These are phyloP conservation scores for Aurelia sp. DNA, from an alignment of 30 jellyfish, hydroid and myxozoan species.

Conservation along the genomic window DNA sequence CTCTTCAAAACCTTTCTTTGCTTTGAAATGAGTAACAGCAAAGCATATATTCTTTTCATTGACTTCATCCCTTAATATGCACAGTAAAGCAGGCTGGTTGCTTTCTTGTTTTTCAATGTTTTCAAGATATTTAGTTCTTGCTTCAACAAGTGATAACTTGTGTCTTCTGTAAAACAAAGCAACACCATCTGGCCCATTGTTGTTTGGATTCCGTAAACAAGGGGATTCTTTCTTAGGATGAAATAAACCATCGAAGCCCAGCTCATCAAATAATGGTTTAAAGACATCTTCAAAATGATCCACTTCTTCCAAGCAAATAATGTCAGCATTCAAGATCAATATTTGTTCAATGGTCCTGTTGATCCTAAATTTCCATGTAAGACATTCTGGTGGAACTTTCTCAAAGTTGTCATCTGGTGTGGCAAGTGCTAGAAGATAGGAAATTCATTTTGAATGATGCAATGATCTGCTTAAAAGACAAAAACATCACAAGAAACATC, in stretches of 20 bases:
- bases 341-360: constrained; percentile 71
- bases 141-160: constrained; percentile 34
- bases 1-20: constrained; percentile 79
- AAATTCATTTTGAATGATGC: not conserved
- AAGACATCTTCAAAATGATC: constrained; percentile 88
- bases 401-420: constrained; percentile 73
- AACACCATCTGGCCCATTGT: constrained; percentile 95
- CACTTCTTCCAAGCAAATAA: constrained; percentile 87
- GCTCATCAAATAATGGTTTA: constrained; percentile 48
- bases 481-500: too few relatives aligned
- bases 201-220: constrained; percentile 59
- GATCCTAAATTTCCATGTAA: constrained; percentile 75
- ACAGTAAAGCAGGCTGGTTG: constrained; percentile 65
- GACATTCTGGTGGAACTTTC: constrained; percentile 59
- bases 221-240: constrained; percentile 86
- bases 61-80: constrained; percentile 39
- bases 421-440: constrained; percentile 53
- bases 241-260: constrained; percentile 73
- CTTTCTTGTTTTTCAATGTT: constrained; percentile 66
- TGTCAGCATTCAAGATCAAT: constrained; percentile 47
- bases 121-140: constrained; percentile 38
- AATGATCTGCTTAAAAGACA: not conserved
- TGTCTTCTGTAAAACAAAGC: constrained; percentile 63
- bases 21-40: constrained; percentile 84
- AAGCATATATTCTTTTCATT: constrained; percentile 34